Percentiles rank a stretch among this genome's conserved stretches.
These are phyloP conservation scores for Eulithis prunata DNA, from an alignment of 2,888 invertebrate species.

Conservation along the genomic window DNA sequence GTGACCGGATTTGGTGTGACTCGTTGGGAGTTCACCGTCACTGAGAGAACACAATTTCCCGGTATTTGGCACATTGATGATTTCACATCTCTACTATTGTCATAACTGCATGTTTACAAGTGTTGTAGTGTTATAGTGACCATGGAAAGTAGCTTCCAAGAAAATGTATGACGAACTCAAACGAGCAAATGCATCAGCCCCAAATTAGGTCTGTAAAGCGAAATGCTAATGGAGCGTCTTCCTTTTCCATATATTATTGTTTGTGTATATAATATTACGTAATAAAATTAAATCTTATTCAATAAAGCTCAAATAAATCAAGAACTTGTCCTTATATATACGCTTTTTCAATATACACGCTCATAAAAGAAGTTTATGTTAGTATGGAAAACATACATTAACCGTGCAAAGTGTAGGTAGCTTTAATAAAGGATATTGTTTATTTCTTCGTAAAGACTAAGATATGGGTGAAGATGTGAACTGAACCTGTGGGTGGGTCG, in stretches of 20 bases:
- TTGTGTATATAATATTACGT: conserved; percentile 6
- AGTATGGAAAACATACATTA: conserved; percentile 54
- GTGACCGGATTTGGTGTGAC: no score
- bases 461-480: conserved; percentile 31
- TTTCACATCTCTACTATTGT: conserved; percentile 22
- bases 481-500: conserved; percentile 33
- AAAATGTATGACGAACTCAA: conserved; percentile 14
- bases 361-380: conserved; percentile 46
- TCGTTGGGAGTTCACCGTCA: no score
- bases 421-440: conserved; percentile 59
- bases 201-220: conserved; percentile 5
- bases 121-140: neutral
- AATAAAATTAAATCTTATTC: neutral
- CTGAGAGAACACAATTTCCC: conserved; percentile 59
- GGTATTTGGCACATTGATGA: conserved; percentile 54
- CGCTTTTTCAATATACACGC: conserved; percentile 30
- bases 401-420: conserved; percentile 47
- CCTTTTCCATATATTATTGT: conserved; percentile 14
- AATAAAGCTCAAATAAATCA: conserved; percentile 13
- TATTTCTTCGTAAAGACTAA: conserved; percentile 45
- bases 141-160: conserved; percentile 5
- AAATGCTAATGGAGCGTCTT: neutral
- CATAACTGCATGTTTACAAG: conserved; percentile 8
- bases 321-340: conserved; percentile 23
- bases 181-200: neutral